These are phyloP conservation scores for Aphidoletes aphidimyza DNA, from an alignment of 2,888 invertebrate genomes.

Conservation along the genomic window DNA sequence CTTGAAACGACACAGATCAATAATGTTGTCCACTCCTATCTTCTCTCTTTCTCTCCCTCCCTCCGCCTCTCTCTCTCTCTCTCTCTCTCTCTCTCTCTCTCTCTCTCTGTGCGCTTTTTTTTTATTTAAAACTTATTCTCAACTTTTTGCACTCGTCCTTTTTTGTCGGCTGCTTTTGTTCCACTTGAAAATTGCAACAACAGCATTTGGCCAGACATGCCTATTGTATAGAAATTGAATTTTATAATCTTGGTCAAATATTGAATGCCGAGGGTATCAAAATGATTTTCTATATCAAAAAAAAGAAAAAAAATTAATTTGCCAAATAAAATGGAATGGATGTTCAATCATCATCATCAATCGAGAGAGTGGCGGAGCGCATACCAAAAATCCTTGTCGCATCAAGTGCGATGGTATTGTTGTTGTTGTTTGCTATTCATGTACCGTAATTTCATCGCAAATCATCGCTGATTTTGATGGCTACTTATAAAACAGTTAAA, in stretches of 20 bases:
- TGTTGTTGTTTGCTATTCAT: neutral
- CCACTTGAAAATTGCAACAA: neutral
- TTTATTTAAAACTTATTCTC: too few species aligned
- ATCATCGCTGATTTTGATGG: slow-evolving; percentile 8
- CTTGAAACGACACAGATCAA: slow-evolving; percentile 29
- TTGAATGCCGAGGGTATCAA: neutral
- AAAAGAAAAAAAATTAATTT: neutral
- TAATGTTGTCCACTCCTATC: neutral
- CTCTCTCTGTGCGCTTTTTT: too few species aligned
- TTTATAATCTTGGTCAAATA: neutral
- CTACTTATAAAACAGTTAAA: neutral
- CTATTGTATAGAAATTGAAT: slow-evolving; percentile 8
- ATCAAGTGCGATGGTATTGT: neutral
- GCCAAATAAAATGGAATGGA: slow-evolving; percentile 6
- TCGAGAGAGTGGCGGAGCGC: neutral
- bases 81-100: neutral
- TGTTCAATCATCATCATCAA: neutral
- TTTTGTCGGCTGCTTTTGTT: too few species aligned
- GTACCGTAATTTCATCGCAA: neutral
- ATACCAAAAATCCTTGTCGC: too few species aligned
- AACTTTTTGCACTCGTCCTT: too few species aligned
- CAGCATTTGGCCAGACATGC: neutral
- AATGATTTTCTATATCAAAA: slow-evolving; percentile 13
- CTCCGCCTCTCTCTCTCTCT: neutral
- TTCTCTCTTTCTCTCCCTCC: neutral